These are phyloP conservation scores for Pyrrhia umbra DNA, from an alignment of 2,888 invertebrate genomes.

Conservation along the genomic window DNA sequence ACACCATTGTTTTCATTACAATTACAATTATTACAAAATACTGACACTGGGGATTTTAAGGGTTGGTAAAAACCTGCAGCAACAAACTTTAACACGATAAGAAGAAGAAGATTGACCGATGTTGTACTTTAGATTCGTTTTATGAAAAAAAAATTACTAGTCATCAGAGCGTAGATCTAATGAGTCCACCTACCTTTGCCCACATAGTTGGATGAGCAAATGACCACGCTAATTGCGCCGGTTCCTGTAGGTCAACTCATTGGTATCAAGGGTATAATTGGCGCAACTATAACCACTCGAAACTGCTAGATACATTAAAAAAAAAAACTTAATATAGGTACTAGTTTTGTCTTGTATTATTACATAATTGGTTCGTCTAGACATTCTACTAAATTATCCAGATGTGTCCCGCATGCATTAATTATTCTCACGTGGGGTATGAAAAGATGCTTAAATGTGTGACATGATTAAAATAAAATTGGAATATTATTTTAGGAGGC, in stretches of 20 bases:
- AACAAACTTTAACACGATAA: no score
- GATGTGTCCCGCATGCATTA: constrained; percentile 41
- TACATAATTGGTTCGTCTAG: background rate
- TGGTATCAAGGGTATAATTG: constrained; percentile 72
- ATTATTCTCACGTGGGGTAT: constrained; percentile 48
- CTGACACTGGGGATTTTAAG: no score
- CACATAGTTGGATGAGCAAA: constrained; percentile 63
- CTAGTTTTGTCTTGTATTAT: background rate
- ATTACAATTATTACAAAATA: no score
- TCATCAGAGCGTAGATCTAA: constrained; percentile 30
- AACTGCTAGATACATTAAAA: background rate
- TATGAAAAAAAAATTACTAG: constrained; percentile 12
- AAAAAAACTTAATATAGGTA: background rate
- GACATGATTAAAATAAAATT: constrained; percentile 22
- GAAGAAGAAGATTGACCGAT: constrained; percentile 8
- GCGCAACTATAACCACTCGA: constrained; percentile 39
- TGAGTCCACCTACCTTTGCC: constrained; percentile 43
- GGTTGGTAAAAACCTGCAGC: no score
- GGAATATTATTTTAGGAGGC: no score
- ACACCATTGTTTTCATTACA: no score
- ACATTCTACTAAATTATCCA: constrained; percentile 13
- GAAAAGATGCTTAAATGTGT: constrained; percentile 9
- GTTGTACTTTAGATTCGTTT: background rate
- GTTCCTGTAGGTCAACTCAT: constrained; percentile 82
- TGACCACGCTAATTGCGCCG: constrained; percentile 78